phyloP scores from a whole-genome alignment of 92 coral and sea anemone genomes.

The Porites divaricata region DNA sequence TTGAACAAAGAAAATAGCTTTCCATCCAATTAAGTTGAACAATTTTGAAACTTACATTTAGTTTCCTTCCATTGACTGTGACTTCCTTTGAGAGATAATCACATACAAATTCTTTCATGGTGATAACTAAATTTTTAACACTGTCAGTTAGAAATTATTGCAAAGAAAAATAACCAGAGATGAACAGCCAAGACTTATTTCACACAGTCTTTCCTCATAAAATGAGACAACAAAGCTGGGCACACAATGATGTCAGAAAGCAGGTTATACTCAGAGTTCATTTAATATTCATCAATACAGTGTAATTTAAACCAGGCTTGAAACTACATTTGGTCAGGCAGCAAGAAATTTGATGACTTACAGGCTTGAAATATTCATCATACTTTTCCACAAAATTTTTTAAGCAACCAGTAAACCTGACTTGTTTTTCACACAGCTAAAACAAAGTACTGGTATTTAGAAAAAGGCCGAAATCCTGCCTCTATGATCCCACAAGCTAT shows the following conservation, averaged over 20 bases:
- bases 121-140: not conserved
- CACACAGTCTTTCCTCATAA: not conserved
- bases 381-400: not conserved
- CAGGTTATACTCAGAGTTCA: constrained; percentile 13
- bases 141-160: too few relatives aligned
- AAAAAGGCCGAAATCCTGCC: not conserved
- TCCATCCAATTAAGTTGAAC: not conserved
- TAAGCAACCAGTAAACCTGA: not conserved
- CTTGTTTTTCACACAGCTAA: not conserved
- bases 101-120: constrained; percentile 68
- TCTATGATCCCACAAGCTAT: constrained; percentile 18
- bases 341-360: too few relatives aligned
- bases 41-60: constrained; percentile 50
- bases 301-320: constrained; percentile 1
- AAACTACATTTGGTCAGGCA: not conserved
- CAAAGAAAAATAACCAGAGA: too few relatives aligned
- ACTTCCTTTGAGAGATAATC: constrained; percentile 50
- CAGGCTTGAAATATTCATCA: too few relatives aligned
- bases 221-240: constrained; percentile 22
- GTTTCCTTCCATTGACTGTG: constrained; percentile 56
- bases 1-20: not conserved
- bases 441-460: not conserved
- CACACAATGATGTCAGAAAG: constrained; percentile 33
- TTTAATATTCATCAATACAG: constrained; percentile 25
- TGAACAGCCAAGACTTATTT: too few relatives aligned